Evolutionary conservation across 2,888 invertebrate genomes (phyloP).

Genomic region (Agrochola litura): DNA sequence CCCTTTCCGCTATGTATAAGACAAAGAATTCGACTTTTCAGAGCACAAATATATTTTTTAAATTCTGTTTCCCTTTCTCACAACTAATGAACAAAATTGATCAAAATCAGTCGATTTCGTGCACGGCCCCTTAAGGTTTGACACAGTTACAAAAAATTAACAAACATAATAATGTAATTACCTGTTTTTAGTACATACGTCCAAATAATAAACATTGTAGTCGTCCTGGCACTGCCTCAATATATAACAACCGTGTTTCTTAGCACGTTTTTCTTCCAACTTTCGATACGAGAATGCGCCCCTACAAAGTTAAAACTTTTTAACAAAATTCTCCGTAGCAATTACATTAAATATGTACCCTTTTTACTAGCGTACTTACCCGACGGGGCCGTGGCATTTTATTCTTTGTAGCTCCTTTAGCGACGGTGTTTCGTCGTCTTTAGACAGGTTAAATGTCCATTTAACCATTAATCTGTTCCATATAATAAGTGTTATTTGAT

Average conservation of each 20-base stretch:
- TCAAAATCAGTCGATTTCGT: too few relatives aligned
- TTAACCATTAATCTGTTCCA: slow-evolving; percentile 93
- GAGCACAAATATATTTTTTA: too few relatives aligned
- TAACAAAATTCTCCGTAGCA: slow-evolving; percentile 49
- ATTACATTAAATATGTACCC: slow-evolving; percentile 58
- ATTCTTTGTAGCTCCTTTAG: slow-evolving; percentile 92
- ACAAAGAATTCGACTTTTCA: too few relatives aligned
- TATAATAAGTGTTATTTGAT: slow-evolving; percentile 18
- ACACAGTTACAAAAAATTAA: neutral
- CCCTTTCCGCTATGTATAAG: too few relatives aligned
- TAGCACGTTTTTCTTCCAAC: slow-evolving; percentile 94
- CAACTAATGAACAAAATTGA: too few relatives aligned
- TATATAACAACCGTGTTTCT: slow-evolving; percentile 95
- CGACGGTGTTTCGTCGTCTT: slow-evolving; percentile 95
- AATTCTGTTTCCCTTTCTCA: too few relatives aligned
- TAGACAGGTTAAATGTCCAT: slow-evolving; percentile 97
- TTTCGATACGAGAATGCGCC: slow-evolving; percentile 96
- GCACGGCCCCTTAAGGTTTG: neutral
- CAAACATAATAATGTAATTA: slow-evolving; percentile 68
- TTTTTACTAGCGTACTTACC: slow-evolving; percentile 89
- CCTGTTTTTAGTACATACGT: slow-evolving; percentile 94
- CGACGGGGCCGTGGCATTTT: slow-evolving; percentile 97
- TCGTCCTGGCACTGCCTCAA: slow-evolving; percentile 95
- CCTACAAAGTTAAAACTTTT: slow-evolving; percentile 82
- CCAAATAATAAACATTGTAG: slow-evolving; percentile 95